Evolutionary conservation across 2,113 vertebrate species (phyloP).

Genomic region (Scomber scombrus): DNA sequence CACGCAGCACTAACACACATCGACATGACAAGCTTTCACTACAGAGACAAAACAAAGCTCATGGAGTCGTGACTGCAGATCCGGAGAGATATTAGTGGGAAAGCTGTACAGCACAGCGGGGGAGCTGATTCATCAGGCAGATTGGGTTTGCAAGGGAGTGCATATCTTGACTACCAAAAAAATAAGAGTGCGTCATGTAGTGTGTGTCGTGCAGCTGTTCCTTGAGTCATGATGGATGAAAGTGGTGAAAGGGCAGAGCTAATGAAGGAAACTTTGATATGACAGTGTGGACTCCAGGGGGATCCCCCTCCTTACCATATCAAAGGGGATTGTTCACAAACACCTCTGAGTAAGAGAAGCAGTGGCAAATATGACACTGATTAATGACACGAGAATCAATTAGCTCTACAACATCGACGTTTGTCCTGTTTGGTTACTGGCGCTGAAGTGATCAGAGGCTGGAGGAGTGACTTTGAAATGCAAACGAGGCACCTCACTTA

Average conservation of each 20-base stretch:
- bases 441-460: conserved; percentile 42
- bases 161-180: conserved; percentile 37
- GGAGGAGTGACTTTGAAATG: conserved; percentile 59
- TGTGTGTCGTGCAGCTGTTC: conserved; percentile 25
- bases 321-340: conserved; percentile 14
- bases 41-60: conserved; percentile 10
- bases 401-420: conserved; percentile 41
- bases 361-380: conserved; percentile 60
- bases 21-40: conserved; percentile 24
- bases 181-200: conserved; percentile 8
- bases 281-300: conserved; percentile 46
- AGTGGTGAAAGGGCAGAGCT: conserved; percentile 41
- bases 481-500: conserved; percentile 43
- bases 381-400: conserved; percentile 68
- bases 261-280: conserved; percentile 45
- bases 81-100: conserved; percentile 18
- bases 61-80: conserved; percentile 27
- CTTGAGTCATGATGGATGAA: conserved; percentile 50
- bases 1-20: background rate
- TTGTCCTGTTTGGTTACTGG: conserved; percentile 53
- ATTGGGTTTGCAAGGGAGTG: conserved; percentile 37
- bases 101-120: background rate
- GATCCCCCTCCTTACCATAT: conserved; percentile 27
- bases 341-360: conserved; percentile 12
- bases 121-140: conserved; percentile 50